Evolutionary conservation across 53 echinoderm and acorn worm genomes (phyloP).

Genomic region (Actinopyga echinites): DNA sequence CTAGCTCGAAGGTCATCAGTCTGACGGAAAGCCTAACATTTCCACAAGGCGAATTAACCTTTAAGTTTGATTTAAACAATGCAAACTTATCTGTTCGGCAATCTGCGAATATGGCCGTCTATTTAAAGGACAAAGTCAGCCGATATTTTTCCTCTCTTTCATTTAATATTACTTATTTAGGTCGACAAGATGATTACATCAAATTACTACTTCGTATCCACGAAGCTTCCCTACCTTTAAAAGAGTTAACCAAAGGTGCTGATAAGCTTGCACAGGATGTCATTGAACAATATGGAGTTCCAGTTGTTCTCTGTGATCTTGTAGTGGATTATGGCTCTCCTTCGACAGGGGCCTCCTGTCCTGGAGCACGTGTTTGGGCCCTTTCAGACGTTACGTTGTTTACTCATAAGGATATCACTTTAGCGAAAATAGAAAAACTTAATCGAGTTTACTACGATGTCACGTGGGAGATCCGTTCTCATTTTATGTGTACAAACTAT

Average conservation of each 20-base stretch:
- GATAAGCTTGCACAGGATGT: too few species aligned
- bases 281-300: neutral
- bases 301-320: neutral
- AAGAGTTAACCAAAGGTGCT: too few species aligned
- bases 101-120: too few species aligned
- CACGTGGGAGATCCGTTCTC: neutral
- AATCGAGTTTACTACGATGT: neutral
- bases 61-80: neutral
- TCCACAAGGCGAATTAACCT: neutral
- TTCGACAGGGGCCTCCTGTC: neutral
- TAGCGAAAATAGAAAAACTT: neutral
- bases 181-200: too few species aligned
- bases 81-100: neutral
- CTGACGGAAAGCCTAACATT: neutral
- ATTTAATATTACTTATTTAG: too few species aligned
- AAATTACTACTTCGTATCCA: too few species aligned
- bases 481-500: too few species aligned
- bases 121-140: too few species aligned
- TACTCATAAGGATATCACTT: too few species aligned
- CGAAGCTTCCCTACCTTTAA: too few species aligned
- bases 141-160: too few species aligned
- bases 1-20: too few species aligned
- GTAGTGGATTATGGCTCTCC: neutral
- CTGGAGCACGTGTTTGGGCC: neutral
- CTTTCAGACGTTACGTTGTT: neutral